Evolutionary conservation across 2,113 vertebrate species (phyloP), one percentile per base, ranked within the genome.

Genomic region (Spizaetus ornatus): DNA sequence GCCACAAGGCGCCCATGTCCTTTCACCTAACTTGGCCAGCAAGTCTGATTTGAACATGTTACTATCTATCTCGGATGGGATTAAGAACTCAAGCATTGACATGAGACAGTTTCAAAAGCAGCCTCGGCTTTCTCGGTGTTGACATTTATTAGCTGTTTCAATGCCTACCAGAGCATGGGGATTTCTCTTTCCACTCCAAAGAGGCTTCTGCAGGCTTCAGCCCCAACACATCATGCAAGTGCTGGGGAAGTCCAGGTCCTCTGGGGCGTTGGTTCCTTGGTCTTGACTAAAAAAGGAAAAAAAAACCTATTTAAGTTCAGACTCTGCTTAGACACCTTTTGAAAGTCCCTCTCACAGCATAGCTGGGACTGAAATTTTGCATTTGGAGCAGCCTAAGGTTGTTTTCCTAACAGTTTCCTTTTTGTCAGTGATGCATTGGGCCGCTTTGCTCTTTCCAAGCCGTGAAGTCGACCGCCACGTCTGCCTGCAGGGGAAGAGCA

Each of bases 391-490:
- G 27, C 4, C 34, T 20, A 16, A 69, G 47, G 23, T 18, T 67
- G 32, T n/a, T 69, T 74, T 71, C 55, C 13, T 59, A 66, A 23
- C 36, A 1, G 2, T 27, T 47, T 83, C 36, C 45, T 88, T 80
- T 81, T 80, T 81, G 29, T 11, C 26, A 36, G n/a, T 0, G 9
- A 42, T 13, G 21, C 53, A 62, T 8, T 47, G 53, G 67, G 72
- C 31, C 0, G 0, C 56, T 87, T n/a, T 43, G 17, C 18, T 66
- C 55, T 81, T 66, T 66, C 34, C 55, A 62, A 62, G 43, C 31
- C 10, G 7, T 7, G 12, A 40, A 38, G 13, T 6, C 4, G 10
- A 55, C 18, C 2, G 9, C 11, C 3, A 7, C 0, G 2, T 11
- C 29, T 66, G 50, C 43, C 32, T 55, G 53, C 0, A 9, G 48